Conservation (phyloP, 2,113 vertebrate species). For the Acrocephalus arundinaceus region DNA sequence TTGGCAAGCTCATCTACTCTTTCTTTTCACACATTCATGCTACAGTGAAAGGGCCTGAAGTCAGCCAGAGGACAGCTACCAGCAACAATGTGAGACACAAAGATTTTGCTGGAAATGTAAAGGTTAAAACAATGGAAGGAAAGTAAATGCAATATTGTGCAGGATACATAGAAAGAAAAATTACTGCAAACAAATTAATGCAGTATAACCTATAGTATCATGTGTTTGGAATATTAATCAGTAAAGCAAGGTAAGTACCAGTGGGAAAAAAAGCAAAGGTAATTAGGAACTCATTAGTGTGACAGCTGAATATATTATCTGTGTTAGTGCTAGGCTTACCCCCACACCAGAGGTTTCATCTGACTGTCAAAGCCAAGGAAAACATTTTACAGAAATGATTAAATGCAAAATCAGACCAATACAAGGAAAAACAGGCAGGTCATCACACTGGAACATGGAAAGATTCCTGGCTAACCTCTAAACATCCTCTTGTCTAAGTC, state of each 20-base stretch:
- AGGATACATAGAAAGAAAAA: neutral
- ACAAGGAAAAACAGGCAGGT: neutral
- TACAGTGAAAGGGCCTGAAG: neutral
- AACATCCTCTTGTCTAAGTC: neutral
- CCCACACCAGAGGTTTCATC: slow-evolving; percentile 12
- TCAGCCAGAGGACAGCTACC: neutral
- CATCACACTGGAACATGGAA: neutral
- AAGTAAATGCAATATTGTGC: neutral
- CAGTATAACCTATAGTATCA: neutral
- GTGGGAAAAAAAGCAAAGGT: neutral
- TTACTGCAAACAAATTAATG: slow-evolving; percentile 6
- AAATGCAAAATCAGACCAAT: neutral
- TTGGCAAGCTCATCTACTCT: neutral
- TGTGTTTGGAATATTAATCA: slow-evolving; percentile 48
- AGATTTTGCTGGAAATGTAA: neutral
- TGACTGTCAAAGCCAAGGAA: slow-evolving; percentile 5
- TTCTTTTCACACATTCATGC: neutral
- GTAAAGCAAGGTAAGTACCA: slow-evolving; percentile 13
- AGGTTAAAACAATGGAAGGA: neutral
- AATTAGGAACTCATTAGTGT: slow-evolving; percentile 54
- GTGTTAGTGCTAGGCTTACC: neutral
- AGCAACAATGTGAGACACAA: neutral
- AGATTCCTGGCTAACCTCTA: neutral
- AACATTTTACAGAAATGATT: neutral
- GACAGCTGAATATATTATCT: slow-evolving; percentile 51